These are phyloP conservation scores for Poecilobothrus nobilitatus DNA, from an alignment of 2,888 invertebrate species.

Conservation along the genomic window DNA sequence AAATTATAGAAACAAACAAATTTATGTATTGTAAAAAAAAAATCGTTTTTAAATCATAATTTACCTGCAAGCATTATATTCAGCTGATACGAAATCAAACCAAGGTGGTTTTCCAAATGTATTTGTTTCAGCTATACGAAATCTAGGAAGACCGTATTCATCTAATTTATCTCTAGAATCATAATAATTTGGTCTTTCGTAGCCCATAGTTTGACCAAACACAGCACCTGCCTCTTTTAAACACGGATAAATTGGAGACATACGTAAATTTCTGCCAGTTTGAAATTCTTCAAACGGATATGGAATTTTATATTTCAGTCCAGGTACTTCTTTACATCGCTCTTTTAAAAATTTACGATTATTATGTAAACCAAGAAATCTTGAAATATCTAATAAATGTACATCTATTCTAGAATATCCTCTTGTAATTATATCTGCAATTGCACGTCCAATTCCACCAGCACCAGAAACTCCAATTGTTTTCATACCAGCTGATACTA, in stretches of 20 bases:
- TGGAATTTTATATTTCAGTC: conserved; percentile 69
- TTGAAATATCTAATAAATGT: conserved; percentile 79
- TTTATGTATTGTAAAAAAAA: too few species aligned
- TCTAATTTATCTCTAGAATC: conserved; percentile 48
- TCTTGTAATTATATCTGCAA: conserved; percentile 78
- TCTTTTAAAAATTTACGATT: conserved; percentile 87
- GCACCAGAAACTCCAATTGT: conserved; percentile 92
- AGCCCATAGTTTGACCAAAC: conserved; percentile 96
- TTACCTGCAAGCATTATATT: conserved; percentile 76
- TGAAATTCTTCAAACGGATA: conserved; percentile 82
- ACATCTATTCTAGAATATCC: conserved; percentile 74
- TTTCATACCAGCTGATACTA: conserved; percentile 92
- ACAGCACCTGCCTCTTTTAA: conserved; percentile 85
- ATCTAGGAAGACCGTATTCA: conserved; percentile 38
- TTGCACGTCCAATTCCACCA: conserved; percentile 86
- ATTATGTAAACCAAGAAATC: conserved; percentile 88
- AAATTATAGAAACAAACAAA: too few species aligned
- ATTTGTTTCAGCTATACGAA: conserved; percentile 65
- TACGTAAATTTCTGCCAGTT: conserved; percentile 79
- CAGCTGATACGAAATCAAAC: conserved; percentile 79
- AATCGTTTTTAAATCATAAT: background rate
- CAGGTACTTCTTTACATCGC: conserved; percentile 85
- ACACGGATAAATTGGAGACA: conserved; percentile 91
- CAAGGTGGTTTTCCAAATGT: conserved; percentile 88
- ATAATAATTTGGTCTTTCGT: conserved; percentile 91